Base-by-base conservation (phyloP, 30 jellyfish, hydroid and myxozoan species). In the Hydractinia symbiolongicarpus region DNA sequence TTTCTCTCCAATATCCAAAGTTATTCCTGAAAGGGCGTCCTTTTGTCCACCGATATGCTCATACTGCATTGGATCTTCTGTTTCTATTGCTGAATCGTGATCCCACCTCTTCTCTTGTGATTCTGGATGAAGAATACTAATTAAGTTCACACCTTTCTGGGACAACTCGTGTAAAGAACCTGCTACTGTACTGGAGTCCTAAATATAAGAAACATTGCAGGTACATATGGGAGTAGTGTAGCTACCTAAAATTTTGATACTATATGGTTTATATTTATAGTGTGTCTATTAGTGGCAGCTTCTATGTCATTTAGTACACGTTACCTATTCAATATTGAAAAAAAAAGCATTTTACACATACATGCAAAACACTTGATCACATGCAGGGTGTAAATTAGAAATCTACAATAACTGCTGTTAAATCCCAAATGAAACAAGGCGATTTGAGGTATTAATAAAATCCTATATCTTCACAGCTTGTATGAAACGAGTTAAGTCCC, bases 161-260 rank as follows among this genome's bases (percentile, higher is more conserved):
- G 80, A 19, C 80, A 71, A 58, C n/a, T 71, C 80, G 40, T n/a
- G 80, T 14, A 71, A 58, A 19, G 80, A 71, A 3, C 80, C 80
- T 71, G 9, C 56, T 14, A 71, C 80, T 30, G 60, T 20, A 8
- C 56, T 9, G 55, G 52, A 30, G 7, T 50, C 52, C 80, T 71
- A 51, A 64, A n/a, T 64, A n/a, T 13, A 13, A 13, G 7, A 44
- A 64, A n/a, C 9, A 4, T 64, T 64, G 74, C 19, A 13, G 40
- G 74, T 58, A 58, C 69, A 58, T 16, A 58, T 13, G 69, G 69
- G 69, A 11, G 15, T 16, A 58, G 19, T 11, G 69, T 58, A 58
- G 17, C 3, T 58, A 0, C 69, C 69, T 58, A 16, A 58, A 16
- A 58, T 16, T 11, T 11, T 58, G 69, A 16, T 58, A 16, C 19